Conservation (phyloP, 2,888 invertebrate species). For the Torymus aiolomorphi region DNA sequence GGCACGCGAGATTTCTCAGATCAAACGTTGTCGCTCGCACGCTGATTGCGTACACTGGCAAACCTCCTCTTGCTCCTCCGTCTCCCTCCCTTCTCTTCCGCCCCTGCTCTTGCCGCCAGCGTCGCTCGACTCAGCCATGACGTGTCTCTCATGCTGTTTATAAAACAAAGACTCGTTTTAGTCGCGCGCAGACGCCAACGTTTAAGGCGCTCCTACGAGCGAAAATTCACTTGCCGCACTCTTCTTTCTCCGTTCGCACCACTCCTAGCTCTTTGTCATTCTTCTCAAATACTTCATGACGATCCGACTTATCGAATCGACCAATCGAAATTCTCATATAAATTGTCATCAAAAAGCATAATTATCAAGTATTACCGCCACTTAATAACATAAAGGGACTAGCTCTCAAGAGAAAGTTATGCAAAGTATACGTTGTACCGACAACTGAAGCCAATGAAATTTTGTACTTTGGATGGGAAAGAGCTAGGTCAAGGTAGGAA, state of each 20-base stretch:
- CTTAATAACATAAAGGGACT: too few relatives aligned
- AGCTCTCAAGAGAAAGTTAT: too few relatives aligned
- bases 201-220: neutral
- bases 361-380: too few relatives aligned
- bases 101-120: neutral
- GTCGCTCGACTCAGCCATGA: neutral
- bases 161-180: slow-evolving; percentile 47
- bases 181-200: neutral
- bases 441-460: neutral
- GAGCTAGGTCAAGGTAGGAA: slow-evolving; percentile 47
- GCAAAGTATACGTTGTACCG: too few relatives aligned
- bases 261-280: too few relatives aligned
- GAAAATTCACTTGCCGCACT: slow-evolving; percentile 20
- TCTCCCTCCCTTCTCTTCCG: neutral
- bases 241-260: too few relatives aligned
- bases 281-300: too few relatives aligned
- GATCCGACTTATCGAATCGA: too few relatives aligned
- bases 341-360: too few relatives aligned
- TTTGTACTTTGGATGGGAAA: neutral
- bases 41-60: slow-evolving; percentile 33
- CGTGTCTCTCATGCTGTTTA: slow-evolving; percentile 27
- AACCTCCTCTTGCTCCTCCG: neutral
- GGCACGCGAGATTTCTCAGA: slow-evolving; percentile 41
- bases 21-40: slow-evolving; percentile 48
- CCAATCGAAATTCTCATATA: too few relatives aligned